Conservation (phyloP, 2,113 vertebrate genomes). For the Lonchura striata region DNA sequence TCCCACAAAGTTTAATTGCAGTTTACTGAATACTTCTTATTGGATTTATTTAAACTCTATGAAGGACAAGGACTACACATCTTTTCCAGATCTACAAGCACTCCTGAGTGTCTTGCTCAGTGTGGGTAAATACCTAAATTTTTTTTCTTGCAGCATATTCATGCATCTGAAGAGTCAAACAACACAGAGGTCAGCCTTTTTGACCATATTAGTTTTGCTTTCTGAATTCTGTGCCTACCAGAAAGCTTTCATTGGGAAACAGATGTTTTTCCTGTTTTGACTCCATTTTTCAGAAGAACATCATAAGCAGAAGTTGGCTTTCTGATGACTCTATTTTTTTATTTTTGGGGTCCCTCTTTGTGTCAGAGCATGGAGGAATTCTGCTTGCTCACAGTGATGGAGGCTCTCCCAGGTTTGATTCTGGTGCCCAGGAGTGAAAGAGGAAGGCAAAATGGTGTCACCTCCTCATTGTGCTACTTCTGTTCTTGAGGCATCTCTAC, state of each 20-base stretch:
- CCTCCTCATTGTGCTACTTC: not conserved
- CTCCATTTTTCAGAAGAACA: not conserved
- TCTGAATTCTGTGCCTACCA: not conserved
- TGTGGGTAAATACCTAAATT: not conserved
- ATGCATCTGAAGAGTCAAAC: not conserved
- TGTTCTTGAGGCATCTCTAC: not conserved
- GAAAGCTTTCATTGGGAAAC: not conserved
- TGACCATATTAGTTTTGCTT: not conserved
- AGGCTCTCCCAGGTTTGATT: not conserved
- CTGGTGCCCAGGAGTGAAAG: not conserved
- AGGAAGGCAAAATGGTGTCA: not conserved
- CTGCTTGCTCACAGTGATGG: not conserved
- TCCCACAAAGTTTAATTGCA: not conserved
- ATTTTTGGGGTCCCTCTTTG: not conserved
- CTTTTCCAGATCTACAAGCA: not conserved
- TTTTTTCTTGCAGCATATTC: not conserved
- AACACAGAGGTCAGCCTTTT: not conserved
- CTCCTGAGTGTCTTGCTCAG: not conserved
- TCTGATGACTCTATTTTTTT: not conserved
- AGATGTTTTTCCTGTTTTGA: not conserved
- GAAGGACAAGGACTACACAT: not conserved
- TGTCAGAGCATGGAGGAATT: not conserved
- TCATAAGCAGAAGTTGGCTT: not conserved
- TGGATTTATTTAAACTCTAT: not conserved
- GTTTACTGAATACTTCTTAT: not conserved